Conservation (phyloP, 2,888 invertebrate genomes). For the Caenorhabditis parvicauda region DNA sequence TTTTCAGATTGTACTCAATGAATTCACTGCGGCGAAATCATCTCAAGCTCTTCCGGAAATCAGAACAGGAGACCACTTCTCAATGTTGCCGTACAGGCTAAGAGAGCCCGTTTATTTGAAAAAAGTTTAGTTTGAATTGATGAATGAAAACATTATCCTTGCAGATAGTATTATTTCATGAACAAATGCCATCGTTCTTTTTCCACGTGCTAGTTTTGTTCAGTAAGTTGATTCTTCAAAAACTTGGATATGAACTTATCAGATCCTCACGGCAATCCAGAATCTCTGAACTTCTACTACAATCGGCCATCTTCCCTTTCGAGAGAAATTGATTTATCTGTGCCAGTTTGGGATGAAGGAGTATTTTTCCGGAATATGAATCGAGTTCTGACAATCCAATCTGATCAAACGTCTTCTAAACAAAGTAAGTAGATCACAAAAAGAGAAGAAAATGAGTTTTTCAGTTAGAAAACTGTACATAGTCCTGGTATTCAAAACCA, state of each 20-base stretch:
- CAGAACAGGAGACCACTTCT: slow-evolving; percentile 49
- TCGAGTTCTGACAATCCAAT: slow-evolving; percentile 47
- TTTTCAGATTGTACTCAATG: slow-evolving; percentile 43
- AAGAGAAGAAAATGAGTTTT: slow-evolving; percentile 7
- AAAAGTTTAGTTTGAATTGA: slow-evolving; percentile 16
- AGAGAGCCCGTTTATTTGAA: slow-evolving; percentile 46
- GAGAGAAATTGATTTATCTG: slow-evolving; percentile 42
- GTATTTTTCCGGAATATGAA: slow-evolving; percentile 52
- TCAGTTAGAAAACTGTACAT: slow-evolving; percentile 48
- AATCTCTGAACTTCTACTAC: slow-evolving; percentile 51
- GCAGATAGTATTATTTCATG: slow-evolving; percentile 37
- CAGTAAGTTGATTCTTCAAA: slow-evolving; percentile 25
- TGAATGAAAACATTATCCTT: neutral
- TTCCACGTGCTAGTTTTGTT: slow-evolving; percentile 45
- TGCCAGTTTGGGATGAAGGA: slow-evolving; percentile 51
- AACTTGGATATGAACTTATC: neutral
- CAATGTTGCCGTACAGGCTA: slow-evolving; percentile 44
- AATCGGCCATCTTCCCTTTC: slow-evolving; percentile 46
- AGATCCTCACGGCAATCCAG: slow-evolving; percentile 54
- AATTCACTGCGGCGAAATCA: slow-evolving; percentile 35
- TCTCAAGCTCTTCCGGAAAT: slow-evolving; percentile 39
- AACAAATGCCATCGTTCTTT: slow-evolving; percentile 42
- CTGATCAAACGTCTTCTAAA: slow-evolving; percentile 42
- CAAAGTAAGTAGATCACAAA: slow-evolving; percentile 20
- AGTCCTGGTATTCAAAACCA: slow-evolving; percentile 49